Percentiles rank a stretch among this genome's conserved stretches.
These are phyloP conservation scores for Hoplias malabaricus DNA, from an alignment of 2,113 vertebrate genomes.

Conservation along the genomic window DNA sequence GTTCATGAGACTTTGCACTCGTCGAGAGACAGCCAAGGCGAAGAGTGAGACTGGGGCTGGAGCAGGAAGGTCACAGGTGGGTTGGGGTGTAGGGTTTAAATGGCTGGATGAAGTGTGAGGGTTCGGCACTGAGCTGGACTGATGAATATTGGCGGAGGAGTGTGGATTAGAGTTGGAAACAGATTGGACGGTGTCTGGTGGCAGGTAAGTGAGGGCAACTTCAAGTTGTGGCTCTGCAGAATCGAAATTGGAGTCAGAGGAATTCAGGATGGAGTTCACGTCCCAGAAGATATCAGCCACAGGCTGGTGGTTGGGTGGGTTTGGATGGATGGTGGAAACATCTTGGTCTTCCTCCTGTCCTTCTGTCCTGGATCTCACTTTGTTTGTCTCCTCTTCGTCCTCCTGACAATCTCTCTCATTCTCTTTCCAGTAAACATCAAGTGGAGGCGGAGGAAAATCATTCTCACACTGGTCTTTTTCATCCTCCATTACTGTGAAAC, in stretches of 20 bases:
- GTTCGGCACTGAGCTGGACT: not conserved
- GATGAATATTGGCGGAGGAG: not conserved
- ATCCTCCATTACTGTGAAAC: not conserved
- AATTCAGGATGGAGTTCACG: not conserved
- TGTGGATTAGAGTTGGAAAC: not conserved
- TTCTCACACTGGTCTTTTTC: slow-evolving; percentile 17
- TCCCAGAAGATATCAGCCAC: not conserved
- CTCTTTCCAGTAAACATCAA: slow-evolving; percentile 50
- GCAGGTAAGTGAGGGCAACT: not conserved
- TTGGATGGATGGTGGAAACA: not conserved
- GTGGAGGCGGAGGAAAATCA: slow-evolving; percentile 63
- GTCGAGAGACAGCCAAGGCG: slow-evolving; percentile 40
- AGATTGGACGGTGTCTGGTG: not conserved
- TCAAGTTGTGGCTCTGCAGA: not conserved
- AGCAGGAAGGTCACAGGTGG: not conserved
- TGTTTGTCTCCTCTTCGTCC: slow-evolving; percentile 36
- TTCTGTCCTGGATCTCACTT: not conserved
- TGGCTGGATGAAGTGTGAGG: not conserved
- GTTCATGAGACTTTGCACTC: slow-evolving; percentile 18
- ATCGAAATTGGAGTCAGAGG: not conserved
- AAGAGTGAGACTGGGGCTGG: slow-evolving; percentile 26
- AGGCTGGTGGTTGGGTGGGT: not conserved
- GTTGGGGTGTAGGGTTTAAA: not conserved
- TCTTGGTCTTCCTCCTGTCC: not conserved
- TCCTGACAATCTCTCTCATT: not conserved